A percentile compares a stretch with the other conserved stretches of the same genome.
Evolutionary conservation across 53 echinoderm and acorn worm genomes (phyloP).

Genomic region (Arbacia lixula): DNA sequence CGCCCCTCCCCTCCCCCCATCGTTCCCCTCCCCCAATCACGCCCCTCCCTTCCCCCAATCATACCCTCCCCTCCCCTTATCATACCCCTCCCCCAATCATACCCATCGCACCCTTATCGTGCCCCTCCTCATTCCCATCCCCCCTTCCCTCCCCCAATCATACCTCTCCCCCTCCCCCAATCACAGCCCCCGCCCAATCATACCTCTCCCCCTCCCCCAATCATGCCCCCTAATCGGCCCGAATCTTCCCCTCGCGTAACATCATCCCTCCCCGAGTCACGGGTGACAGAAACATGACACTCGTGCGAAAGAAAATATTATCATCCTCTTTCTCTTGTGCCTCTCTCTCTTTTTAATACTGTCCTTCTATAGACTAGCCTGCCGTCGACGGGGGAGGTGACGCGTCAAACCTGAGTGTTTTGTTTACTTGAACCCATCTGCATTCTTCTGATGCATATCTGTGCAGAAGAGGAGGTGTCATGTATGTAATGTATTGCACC

Average conservation of each 20-base stretch:
- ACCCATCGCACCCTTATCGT: not conserved
- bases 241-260: slow-evolving; percentile 1
- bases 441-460: not conserved
- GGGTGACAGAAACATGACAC: slow-evolving; percentile 16
- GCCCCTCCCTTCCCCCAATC: not conserved
- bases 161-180: not conserved
- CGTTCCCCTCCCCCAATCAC: not conserved
- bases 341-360: no score
- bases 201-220: not conserved
- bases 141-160: not conserved
- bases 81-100: not conserved
- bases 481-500: not conserved
- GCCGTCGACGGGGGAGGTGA: no score
- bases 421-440: slow-evolving; percentile 41
- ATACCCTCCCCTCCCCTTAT: not conserved
- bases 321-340: not conserved
- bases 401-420: not conserved
- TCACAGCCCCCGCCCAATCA: not conserved
- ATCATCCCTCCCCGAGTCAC: slow-evolving; percentile 14
- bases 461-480: not conserved
- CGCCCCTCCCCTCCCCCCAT: not conserved
- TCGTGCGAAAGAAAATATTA: slow-evolving; percentile 26
- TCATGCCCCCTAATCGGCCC: not conserved
- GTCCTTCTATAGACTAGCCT: no score
- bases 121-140: not conserved